Conservation (phyloP, 2,888 invertebrate genomes). For the Chelonus formosanus region DNA sequence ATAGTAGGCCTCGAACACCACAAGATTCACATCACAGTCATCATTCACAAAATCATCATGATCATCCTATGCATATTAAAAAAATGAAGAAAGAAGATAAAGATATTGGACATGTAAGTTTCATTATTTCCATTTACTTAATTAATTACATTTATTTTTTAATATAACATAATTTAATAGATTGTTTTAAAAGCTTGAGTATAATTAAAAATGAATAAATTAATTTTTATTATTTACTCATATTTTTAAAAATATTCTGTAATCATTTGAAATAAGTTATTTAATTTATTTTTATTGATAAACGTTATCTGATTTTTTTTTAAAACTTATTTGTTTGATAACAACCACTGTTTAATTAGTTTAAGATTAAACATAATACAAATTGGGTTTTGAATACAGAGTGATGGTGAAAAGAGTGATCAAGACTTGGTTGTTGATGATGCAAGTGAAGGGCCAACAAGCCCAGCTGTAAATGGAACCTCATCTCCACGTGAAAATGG, state of each 20-base stretch:
- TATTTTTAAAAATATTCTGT: too few relatives aligned
- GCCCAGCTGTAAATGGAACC: slow-evolving; percentile 81
- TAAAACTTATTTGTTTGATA: too few relatives aligned
- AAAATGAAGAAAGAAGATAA: slow-evolving; percentile 86
- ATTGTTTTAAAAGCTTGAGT: neutral
- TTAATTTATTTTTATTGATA: too few relatives aligned
- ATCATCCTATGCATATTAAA: slow-evolving; percentile 65
- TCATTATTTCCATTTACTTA: neutral
- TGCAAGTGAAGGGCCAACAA: slow-evolving; percentile 90
- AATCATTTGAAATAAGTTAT: too few relatives aligned
- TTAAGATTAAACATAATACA: too few relatives aligned
- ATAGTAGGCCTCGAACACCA: slow-evolving; percentile 78
- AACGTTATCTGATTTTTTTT: too few relatives aligned
- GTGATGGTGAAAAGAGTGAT: slow-evolving; percentile 86
- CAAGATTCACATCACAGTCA: slow-evolving; percentile 73
- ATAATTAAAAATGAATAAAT: neutral
- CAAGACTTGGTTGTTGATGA: slow-evolving; percentile 95
- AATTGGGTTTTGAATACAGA: slow-evolving; percentile 63
- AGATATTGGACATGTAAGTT: slow-evolving; percentile 81
- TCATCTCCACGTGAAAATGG: slow-evolving; percentile 88
- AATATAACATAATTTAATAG: neutral
- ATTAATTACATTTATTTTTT: slow-evolving; percentile 19
- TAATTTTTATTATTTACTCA: too few relatives aligned
- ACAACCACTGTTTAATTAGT: too few relatives aligned
- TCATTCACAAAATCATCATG: slow-evolving; percentile 66